Percentiles rank a stretch among this genome's conserved stretches.
Conservation (phyloP, 2,888 invertebrate species). For the Cephus pygmeus region DNA sequence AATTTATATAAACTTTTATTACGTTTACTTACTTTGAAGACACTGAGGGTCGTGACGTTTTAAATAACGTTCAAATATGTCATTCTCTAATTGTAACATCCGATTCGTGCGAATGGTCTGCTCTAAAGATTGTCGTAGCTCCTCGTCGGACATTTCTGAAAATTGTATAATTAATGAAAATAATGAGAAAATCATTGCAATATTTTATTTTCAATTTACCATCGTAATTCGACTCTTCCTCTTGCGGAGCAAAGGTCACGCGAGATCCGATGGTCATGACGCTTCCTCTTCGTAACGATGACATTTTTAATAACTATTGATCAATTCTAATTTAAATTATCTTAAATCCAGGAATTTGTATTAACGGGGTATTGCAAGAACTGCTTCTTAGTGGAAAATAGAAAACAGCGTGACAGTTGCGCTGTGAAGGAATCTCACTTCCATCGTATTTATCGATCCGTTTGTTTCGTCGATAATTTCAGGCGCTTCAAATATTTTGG, state of each 20-base stretch:
- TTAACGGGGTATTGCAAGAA: not conserved
- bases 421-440: constrained; percentile 11
- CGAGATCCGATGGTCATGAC: constrained; percentile 31
- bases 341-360: not conserved
- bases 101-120: constrained; percentile 38
- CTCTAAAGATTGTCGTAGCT: constrained; percentile 40
- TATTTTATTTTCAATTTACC: constrained; percentile 23
- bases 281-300: constrained; percentile 31
- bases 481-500: not conserved
- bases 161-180: not conserved
- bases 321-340: not conserved
- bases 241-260: constrained; percentile 1
- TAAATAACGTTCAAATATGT: constrained; percentile 68
- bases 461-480: constrained; percentile 23
- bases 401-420: not conserved
- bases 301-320: constrained; percentile 22
- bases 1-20: constrained; percentile 53
- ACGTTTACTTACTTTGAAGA: constrained; percentile 67
- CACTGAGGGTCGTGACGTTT: constrained; percentile 66
- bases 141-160: constrained; percentile 49
- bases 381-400: not conserved
- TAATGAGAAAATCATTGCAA: not conserved
- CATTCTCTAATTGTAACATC: constrained; percentile 67
- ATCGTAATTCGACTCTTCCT: constrained; percentile 37
- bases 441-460: constrained; percentile 14